These are phyloP conservation scores for Athripsodes cinereus DNA, from an alignment of 2,888 invertebrate genomes.

Conservation along the genomic window DNA sequence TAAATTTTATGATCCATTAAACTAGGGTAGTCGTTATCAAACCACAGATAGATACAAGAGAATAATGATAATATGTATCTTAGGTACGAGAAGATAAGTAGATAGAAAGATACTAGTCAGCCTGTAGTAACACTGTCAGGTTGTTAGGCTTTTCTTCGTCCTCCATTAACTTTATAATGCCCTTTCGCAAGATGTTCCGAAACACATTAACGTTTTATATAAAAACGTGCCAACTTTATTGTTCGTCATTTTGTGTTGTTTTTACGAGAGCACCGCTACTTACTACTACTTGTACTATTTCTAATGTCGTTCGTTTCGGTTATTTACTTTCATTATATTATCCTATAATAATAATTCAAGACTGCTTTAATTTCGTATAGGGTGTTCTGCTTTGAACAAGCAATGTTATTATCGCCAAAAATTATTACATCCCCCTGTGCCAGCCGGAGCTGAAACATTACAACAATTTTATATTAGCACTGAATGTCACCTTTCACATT, in stretches of 20 bases:
- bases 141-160: not conserved
- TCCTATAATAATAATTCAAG: not conserved
- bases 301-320: conserved; percentile 1
- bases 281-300: not conserved
- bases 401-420: no score
- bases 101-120: no score
- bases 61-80: no score
- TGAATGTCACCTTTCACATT: no score
- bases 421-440: no score
- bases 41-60: not conserved
- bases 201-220: not conserved
- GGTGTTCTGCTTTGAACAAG: not conserved
- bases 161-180: not conserved
- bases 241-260: not conserved
- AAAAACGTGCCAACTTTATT: conserved; percentile 1
- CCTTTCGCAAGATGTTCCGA: not conserved
- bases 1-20: not conserved
- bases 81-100: no score
- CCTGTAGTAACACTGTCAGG: not conserved
- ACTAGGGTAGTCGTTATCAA: not conserved
- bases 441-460: no score
- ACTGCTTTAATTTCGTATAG: not conserved
- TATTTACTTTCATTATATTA: conserved; percentile 1
- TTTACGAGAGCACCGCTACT: no score
- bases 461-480: no score